Evolutionary conservation across 1,140 invertebrate genomes (phyloP), one percentile per base, ranked within the genome.

Genomic region (Pachyrhynchus sulphureomaculatus): DNA sequence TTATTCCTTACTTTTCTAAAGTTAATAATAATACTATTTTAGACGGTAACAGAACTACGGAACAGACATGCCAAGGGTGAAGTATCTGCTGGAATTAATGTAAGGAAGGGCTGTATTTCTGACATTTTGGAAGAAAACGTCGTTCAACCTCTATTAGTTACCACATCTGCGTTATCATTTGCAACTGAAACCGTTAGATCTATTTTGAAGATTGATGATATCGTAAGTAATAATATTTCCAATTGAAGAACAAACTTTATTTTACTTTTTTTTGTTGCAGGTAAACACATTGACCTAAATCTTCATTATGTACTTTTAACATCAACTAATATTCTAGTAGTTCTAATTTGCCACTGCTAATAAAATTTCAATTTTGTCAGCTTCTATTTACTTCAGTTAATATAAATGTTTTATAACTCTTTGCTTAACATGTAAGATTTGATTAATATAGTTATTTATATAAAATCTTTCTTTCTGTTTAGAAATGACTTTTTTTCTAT

Each of bases 191-290:
- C 95, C 51, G 95, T 99, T 51, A 86, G 96, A 53, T 94, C 93
- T 66, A 98, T 99, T 79, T 83, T 99, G 57, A 99, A 99, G 81
- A 99, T 99, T 72, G 98, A 99, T 80, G 98, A 99, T 80, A 98
- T 99, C 79, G 86, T 92, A 51, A 61, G 61, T 62, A 59, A 37
- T 44, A 47, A 21, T n/a, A 24, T n/a, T 8, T 47, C 12, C 8
- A 47, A 18, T 15, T 42, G 13, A 15, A 3, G 2, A 3, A n/a
- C 2, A 42, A 56, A 39, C 49, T 48, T 63, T 62, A 34, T 48
- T 57, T 29, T 29, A 9, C 8, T 29, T 29, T 2, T 9, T 29
- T 29, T 6, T 29, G 26, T 29, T 57, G 34, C 39, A 55, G 34
- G 34, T 57, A 32, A 54, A 54, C 52, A 54, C 52, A 29, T 29